Evolutionary conservation across 2,113 vertebrate species (phyloP), one percentile per base, ranked within the genome.

Genomic region (Lophura nycthemera): DNA sequence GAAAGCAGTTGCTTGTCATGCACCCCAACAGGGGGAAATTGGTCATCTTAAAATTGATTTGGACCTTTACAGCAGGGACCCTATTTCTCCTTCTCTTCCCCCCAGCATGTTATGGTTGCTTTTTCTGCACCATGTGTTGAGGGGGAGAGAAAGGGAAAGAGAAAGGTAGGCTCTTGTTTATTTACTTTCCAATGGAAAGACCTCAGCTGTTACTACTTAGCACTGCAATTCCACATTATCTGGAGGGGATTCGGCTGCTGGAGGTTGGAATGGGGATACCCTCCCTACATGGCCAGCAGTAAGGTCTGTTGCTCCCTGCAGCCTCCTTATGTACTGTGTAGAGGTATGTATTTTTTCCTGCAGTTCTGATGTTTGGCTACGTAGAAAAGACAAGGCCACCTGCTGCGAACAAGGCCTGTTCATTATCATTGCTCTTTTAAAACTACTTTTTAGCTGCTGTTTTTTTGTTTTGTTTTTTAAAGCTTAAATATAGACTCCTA

Each of bases 171-270:
- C 14, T 38, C 43, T 94, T 93, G 77, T 95, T 96, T 94, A 66
- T 94, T 97, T 96, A 88, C 74, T 90, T 86, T 86, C 92, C 74
- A 71, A 27, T 70, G 86, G 93, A 95, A 97, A 63, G 73, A 61
- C 83, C 85, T 96, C 92, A 92, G 94, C 91, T 95, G 93, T 70
- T 88, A 50, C 76, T 83, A 52, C 67, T 95, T 95, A 94, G 71
- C 59, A 94, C 75, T 25, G 66, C 3, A 22, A 73, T 94, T 85
- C 83, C 92, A 85, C 86, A 89, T 90, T 93, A 92, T 91, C 89
- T 88, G 86, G 96, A 86, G 74, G 38, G 47, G 66, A 83, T 38
- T 38, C 85, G n/a, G 79, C 92, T 83, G 90, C 93, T 92, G 74
- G 24, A 59, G 92, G 88, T 59, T 94, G 84, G 92, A 95, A 91